Percentiles rank a stretch among this genome's conserved stretches.
These are phyloP conservation scores for Eupithecia subumbrata DNA, from an alignment of 2,888 invertebrate genomes.

Conservation along the genomic window DNA sequence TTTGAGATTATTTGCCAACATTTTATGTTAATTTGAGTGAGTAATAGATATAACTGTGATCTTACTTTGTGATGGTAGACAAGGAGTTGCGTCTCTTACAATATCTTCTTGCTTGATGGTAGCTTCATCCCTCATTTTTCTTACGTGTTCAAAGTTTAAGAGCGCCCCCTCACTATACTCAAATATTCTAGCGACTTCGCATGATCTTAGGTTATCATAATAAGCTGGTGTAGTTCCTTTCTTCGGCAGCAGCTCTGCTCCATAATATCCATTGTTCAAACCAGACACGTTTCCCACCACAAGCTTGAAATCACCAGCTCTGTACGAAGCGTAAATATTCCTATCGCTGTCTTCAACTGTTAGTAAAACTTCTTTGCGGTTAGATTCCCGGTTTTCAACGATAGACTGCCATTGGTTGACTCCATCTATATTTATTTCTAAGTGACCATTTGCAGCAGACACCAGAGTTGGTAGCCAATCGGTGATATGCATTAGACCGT, in stretches of 20 bases:
- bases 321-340: slow-evolving; percentile 81
- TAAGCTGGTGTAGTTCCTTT: slow-evolving; percentile 66
- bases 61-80: slow-evolving; percentile 72
- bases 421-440: slow-evolving; percentile 84
- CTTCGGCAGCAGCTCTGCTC: slow-evolving; percentile 62
- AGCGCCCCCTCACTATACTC: slow-evolving; percentile 60
- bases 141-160: slow-evolving; percentile 59
- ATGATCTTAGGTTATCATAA: slow-evolving; percentile 58
- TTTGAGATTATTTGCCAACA: neutral
- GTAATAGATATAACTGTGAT: neutral
- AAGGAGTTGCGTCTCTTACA: slow-evolving; percentile 63
- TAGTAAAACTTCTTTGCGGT: slow-evolving; percentile 83
- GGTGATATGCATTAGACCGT: slow-evolving; percentile 88
- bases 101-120: slow-evolving; percentile 66
- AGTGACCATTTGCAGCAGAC: slow-evolving; percentile 67
- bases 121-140: slow-evolving; percentile 59
- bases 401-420: slow-evolving; percentile 88
- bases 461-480: slow-evolving; percentile 93
- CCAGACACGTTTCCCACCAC: slow-evolving; percentile 82
- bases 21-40: neutral
- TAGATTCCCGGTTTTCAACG: slow-evolving; percentile 71
- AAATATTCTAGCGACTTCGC: slow-evolving; percentile 64
- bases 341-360: slow-evolving; percentile 82
- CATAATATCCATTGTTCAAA: slow-evolving; percentile 69
- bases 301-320: slow-evolving; percentile 86